Conservation (phyloP, 1,140 invertebrate genomes). For the Oryzaephilus surinamensis region DNA sequence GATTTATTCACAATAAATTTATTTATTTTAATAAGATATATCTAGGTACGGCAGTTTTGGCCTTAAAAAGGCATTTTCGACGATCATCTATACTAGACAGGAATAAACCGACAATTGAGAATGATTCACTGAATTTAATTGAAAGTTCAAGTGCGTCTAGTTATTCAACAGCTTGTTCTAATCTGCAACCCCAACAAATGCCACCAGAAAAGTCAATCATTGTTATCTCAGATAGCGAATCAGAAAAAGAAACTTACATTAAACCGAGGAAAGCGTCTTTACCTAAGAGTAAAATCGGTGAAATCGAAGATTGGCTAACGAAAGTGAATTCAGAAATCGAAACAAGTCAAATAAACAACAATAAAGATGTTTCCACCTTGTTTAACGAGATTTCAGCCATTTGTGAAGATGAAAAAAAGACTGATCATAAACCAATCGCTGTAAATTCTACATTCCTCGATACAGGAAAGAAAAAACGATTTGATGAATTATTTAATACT, state of each 20-base stretch:
- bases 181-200: too few relatives aligned
- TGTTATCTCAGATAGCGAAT: conserved; percentile 13
- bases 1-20: conserved; percentile 1
- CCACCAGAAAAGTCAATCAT: conserved; percentile 10
- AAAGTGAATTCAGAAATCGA: too few relatives aligned
- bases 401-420: conserved; percentile 2
- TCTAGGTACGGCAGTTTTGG: conserved; percentile 19
- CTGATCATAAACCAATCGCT: conserved; percentile 8
- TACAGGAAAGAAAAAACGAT: conserved; percentile 1
- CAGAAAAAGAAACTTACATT: neutral
- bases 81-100: conserved; percentile 23
- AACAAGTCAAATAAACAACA: too few relatives aligned
- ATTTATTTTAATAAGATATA: conserved; percentile 2
- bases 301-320: too few relatives aligned
- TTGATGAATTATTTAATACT: too few relatives aligned
- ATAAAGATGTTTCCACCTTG: too few relatives aligned
- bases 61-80: conserved; percentile 25
- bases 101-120: conserved; percentile 8
- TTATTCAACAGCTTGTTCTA: too few relatives aligned
- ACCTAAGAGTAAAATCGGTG: too few relatives aligned
- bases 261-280: conserved; percentile 2
- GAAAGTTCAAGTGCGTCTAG: conserved; percentile 12
- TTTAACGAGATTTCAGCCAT: conserved; percentile 2
- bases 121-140: conserved; percentile 14
- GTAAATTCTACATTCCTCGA: neutral